Evolutionary conservation across 2,113 vertebrate species (phyloP), one percentile per base, ranked within the genome.

Genomic region (Vulpes vulpes): DNA sequence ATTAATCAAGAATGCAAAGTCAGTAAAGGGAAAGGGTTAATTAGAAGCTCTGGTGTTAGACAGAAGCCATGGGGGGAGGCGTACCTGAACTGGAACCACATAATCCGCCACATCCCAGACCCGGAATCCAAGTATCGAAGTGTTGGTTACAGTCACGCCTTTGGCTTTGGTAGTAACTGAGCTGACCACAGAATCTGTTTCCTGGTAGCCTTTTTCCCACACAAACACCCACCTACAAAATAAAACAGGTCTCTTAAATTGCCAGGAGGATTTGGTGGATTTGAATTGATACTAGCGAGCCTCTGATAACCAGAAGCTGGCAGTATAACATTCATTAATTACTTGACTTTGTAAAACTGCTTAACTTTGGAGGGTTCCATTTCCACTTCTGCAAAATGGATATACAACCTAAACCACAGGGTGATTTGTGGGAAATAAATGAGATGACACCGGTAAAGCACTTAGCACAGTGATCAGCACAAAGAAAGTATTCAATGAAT

Each of bases 151-250:
- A 0, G 99, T 35, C 1, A 99, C 98, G 2, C 99, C 99, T 96
- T 99, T 99, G 74, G 99, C 99, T 96, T 99, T 99, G 1, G 98
- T 99, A 60, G 98, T 99, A 32, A 99, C 98, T 0, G 99, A 99
- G 78, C 99, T 99, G 97, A 99, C 98, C 92, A 99, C 99, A 0
- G 98, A 98, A 92, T 99, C 99, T 0, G 69, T 99, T 62, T 99
- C 99, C 98, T 99, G 99, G 97, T 99, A 99, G 95, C 99, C 99
- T 89, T 99, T 99, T 98, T 99, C 98, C 99, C 99, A 99, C 90
- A 99, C 12, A 96, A 99, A 99, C 90, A 99, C 99, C 99, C 99
- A 99, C 82, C 99, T 99, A 96, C 49, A 95, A 90, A 95, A 97
- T 3, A 95, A 96, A 76, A 79, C 16, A 38, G 38, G n/a, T 30